phyloP scores from a whole-genome alignment of 2,888 invertebrate species.

The Meiosimyza decipiens region DNA sequence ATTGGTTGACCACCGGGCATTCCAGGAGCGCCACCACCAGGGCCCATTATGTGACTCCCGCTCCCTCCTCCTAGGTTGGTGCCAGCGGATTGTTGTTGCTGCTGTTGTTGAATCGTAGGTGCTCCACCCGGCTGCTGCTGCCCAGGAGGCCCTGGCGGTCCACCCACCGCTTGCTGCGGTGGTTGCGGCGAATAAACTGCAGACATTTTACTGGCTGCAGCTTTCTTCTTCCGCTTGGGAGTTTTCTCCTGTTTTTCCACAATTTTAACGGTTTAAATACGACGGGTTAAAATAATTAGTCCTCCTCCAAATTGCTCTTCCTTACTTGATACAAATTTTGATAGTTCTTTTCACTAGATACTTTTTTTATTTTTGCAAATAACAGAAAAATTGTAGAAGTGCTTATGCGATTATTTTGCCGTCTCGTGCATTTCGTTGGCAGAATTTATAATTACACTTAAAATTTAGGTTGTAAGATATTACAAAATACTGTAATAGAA shows the following conservation, averaged over 20 bases:
- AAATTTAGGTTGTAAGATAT: too few species aligned
- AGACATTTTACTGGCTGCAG: constrained; percentile 68
- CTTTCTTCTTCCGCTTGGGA: constrained; percentile 66
- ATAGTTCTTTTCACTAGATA: neutral
- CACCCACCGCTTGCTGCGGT: constrained; percentile 53
- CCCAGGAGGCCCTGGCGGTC: constrained; percentile 45
- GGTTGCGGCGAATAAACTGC: constrained; percentile 67
- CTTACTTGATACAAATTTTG: neutral
- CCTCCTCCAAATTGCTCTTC: neutral
- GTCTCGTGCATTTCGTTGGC: too few species aligned
- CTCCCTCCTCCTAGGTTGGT: constrained; percentile 41
- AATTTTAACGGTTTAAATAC: constrained; percentile 63
- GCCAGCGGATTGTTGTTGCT: constrained; percentile 48
- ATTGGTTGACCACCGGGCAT: constrained; percentile 52
- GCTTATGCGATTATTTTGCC: too few species aligned
- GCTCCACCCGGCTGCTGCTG: constrained; percentile 47
- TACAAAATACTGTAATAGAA: too few species aligned
- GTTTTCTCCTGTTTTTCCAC: constrained; percentile 67
- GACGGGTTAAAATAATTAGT: constrained; percentile 46
- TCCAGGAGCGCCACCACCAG: constrained; percentile 49
- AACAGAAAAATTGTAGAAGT: neutral
- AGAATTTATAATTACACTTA: too few species aligned
- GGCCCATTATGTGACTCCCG: constrained; percentile 42
- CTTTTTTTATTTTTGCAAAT: neutral
- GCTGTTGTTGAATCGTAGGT: constrained; percentile 50